Evolutionary conservation across 2,888 invertebrate species (phyloP), one percentile per base, ranked within the genome.

Genomic region (Scaptomyza caliginosa): DNA sequence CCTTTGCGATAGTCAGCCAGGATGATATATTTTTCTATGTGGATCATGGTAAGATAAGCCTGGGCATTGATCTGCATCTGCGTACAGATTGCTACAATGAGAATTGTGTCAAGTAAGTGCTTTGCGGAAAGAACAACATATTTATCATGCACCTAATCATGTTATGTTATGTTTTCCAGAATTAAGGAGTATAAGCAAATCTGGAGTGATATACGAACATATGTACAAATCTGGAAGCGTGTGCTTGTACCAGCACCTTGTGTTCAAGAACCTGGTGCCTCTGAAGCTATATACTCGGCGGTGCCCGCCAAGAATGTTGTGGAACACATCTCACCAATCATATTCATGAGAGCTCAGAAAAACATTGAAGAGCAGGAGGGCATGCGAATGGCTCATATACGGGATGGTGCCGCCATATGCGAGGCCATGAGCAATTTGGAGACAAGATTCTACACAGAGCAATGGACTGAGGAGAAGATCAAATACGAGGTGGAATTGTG

Each of bases 371-470:
- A 98, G 91, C 93, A 94, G 19, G 92, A 93, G 51, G 97, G 97
- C 45, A 97, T 98, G 97, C 93, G 94, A 74, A 93, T 92, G 48
- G 96, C 97, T 0, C 97, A 98, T 89, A 92, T 98, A 51, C 93
- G 96, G 50, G 99, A 99, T 91, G 97, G 96, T 0, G 96, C 95
- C 0, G 97, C 97, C 0, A 94, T 98, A 92, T 96, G 98, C 90
- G 96, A 97, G 80, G 96, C 96, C 75, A 93, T 98, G 74, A 93
- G 94, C 19, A 94, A 94, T 89, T 91, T 96, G 55, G 95, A 96
- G 90, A 92, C 93, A 56, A 93, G 93, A 89, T 93, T 93, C 77
- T 74, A 79, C 84, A 91, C 92, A 66, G 90, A 92, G 42, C 91
- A 90, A 52, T 94, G 95, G 92, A 95, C 95, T 49, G 97, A 97